phyloP scores from a whole-genome alignment of 2,113 vertebrate species.

The Sylvietta virens region DNA sequence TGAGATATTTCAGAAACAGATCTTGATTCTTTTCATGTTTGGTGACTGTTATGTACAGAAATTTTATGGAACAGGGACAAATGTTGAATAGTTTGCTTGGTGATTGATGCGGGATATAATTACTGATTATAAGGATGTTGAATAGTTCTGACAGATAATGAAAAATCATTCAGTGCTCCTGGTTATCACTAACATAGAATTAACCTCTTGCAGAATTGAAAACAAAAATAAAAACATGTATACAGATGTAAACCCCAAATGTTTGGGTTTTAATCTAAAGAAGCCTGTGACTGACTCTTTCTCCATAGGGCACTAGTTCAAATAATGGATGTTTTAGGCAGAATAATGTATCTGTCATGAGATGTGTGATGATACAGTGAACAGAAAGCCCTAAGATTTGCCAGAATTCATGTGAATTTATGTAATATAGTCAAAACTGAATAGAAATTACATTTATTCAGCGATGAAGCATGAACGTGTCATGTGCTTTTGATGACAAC shows the following conservation, averaged over 20 bases:
- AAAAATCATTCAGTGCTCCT: neutral
- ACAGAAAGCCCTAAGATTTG: neutral
- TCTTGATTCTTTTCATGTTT: neutral
- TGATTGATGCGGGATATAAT: neutral
- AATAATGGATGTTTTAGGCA: neutral
- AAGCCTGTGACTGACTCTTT: neutral
- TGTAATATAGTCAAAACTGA: neutral
- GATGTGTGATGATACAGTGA: neutral
- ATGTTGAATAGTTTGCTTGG: neutral
- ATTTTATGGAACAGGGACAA: neutral
- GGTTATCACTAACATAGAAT: neutral
- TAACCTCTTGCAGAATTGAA: neutral
- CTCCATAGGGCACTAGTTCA: neutral
- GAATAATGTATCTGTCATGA: neutral
- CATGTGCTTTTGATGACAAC: neutral
- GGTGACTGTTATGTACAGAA: neutral
- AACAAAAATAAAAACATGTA: neutral
- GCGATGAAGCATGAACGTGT: neutral
- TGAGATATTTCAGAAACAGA: neutral
- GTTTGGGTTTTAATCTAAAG: neutral
- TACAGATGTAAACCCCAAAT: neutral
- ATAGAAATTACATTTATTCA: neutral
- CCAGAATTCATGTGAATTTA: neutral
- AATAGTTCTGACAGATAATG: neutral
- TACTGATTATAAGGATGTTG: neutral